These are phyloP conservation scores for Sylvilagus floridanus DNA, from an alignment of 2,797 vertebrate species.

Conservation along the genomic window DNA sequence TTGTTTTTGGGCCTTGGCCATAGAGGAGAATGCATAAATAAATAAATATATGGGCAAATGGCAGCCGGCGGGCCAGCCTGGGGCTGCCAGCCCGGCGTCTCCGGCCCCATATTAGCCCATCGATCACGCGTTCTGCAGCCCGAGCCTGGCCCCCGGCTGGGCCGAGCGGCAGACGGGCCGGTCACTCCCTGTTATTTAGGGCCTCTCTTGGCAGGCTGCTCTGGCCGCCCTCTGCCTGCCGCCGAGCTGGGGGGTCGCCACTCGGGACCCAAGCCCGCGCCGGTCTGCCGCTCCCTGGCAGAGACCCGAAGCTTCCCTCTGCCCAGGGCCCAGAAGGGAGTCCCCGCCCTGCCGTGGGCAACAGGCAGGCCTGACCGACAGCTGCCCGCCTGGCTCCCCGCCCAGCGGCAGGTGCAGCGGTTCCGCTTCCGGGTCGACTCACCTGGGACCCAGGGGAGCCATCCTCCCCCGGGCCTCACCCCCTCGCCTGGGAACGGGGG, in stretches of 20 bases:
- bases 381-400: accelerated
- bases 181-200: constrained; percentile 78
- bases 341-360: accelerated
- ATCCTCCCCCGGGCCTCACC: accelerated
- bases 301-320: not conserved
- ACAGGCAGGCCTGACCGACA: accelerated
- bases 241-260: accelerated
- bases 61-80: constrained; percentile 68
- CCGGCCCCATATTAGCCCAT: constrained; percentile 80
- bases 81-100: constrained; percentile 73
- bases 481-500: not conserved
- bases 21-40: constrained; percentile 79
- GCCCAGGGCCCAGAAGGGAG: not conserved
- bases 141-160: constrained; percentile 63
- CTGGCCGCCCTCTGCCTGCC: constrained; percentile 49
- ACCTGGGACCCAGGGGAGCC: not conserved
- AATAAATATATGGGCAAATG: constrained; percentile 82
- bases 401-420: accelerated
- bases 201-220: constrained; percentile 64
- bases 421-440: not conserved
- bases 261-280: accelerated
- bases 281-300: accelerated
- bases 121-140: constrained; percentile 73
- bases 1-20: constrained; percentile 83
- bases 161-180: constrained; percentile 57